These are phyloP conservation scores for Sylvilagus floridanus DNA, from an alignment of 2,797 vertebrate species.

Conservation along the genomic window DNA sequence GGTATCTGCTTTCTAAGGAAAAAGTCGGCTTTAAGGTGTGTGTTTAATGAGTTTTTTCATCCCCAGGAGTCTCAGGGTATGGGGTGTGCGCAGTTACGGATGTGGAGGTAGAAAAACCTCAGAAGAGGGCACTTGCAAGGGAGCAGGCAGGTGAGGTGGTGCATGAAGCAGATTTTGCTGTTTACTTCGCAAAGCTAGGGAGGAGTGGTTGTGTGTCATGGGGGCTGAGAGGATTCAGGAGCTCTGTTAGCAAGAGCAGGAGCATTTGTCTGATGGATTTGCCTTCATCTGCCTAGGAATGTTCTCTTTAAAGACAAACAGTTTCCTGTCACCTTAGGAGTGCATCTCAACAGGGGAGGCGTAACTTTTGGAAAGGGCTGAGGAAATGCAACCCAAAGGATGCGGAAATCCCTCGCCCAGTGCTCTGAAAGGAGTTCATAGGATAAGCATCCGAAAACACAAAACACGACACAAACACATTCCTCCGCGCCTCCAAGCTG, in stretches of 20 bases:
- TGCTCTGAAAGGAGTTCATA: neutral
- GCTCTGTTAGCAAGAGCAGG: neutral
- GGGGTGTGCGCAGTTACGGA: neutral
- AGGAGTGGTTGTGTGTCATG: neutral
- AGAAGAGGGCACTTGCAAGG: neutral
- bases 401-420: neutral
- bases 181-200: neutral
- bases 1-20: conserved; percentile 45
- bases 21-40: neutral
- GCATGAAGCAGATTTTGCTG: neutral
- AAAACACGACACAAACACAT: neutral
- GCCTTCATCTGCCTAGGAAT: neutral
- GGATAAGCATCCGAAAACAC: neutral
- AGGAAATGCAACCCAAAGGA: neutral
- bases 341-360: neutral
- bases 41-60: neutral
- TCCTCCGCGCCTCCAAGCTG: neutral
- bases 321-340: neutral
- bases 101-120: neutral
- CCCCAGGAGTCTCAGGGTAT: neutral
- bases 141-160: neutral
- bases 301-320: neutral
- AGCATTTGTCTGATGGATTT: neutral
- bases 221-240: neutral
- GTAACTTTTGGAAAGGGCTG: neutral